Base-by-base conservation (phyloP, 2,888 invertebrate species). In the Neoascia interrupta region DNA sequence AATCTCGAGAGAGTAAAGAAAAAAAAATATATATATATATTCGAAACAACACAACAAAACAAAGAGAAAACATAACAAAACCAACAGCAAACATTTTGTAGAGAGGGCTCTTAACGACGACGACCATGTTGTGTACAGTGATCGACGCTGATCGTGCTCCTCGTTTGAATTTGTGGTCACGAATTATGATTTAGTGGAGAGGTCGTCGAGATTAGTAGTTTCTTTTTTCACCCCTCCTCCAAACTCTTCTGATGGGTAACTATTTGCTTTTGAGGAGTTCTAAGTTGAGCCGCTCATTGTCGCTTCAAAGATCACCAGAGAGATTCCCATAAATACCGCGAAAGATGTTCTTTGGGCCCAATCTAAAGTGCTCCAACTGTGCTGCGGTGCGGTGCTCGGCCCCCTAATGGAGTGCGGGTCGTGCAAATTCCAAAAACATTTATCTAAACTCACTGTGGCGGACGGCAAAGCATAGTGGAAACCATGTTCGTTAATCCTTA, bases 111-210 rank as follows among this genome's bases (percentile, higher is more conserved):
- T 10, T 51, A 66, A 53, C 73, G 66, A 72, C 51, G 64, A 47
- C 51, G 79, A 79, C 73, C 79, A 15, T 19, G 21, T 54, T 19
- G 39, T 58, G 58, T n/a, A n/a, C 36, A 26, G 75, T 73, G 58
- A 66, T 60, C 73, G 66, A 72, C 43, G 66, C 43, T 60, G 79
- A 79, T 79, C 79, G 79, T 79, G 79, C 73, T 61, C 23, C 73
- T 73, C 56, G 73, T 79, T 79, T 61, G 73, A 63, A 73, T 79
- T 79, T 68, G 80, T 74, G 68, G 74, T 80, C 80, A 80, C 80
- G 80, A 80, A 80, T 80, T 80, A 80, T 80, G 80, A 80, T 80
- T 80, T 69, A 80, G 74, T 69, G 68, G 47, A 80, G 74, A 79
- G 73, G 66, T 61, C 54, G 64, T 54, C 60, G 39, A 79, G 73